Percentiles rank a stretch among this genome's conserved stretches.
Evolutionary conservation across 1,140 invertebrate genomes (phyloP).

Genomic region (Tribolium castaneum): DNA sequence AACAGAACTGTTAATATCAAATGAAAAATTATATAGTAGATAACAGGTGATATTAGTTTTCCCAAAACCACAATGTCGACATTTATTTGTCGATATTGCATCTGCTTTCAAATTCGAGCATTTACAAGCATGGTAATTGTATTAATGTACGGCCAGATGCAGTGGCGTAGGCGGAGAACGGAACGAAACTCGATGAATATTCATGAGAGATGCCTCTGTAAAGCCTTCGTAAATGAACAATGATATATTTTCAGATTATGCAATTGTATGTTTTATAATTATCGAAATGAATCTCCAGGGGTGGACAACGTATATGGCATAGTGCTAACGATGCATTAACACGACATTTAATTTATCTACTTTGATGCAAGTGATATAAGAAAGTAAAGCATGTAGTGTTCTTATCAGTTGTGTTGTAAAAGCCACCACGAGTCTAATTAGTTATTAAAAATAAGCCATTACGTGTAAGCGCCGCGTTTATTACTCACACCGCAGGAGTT

Average conservation of each 20-base stretch:
- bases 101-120: slow-evolving; percentile 29
- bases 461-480: neutral
- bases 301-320: slow-evolving; percentile 10
- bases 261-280: slow-evolving; percentile 46
- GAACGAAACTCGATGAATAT: slow-evolving; percentile 33
- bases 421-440: neutral
- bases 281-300: slow-evolving; percentile 38
- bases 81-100: slow-evolving; percentile 24
- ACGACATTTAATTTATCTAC: slow-evolving; percentile 5
- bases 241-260: slow-evolving; percentile 50
- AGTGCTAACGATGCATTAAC: neutral
- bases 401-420: neutral
- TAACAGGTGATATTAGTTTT: neutral
- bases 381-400: neutral
- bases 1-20: neutral
- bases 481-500: neutral
- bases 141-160: slow-evolving; percentile 37
- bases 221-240: slow-evolving; percentile 41
- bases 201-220: slow-evolving; percentile 25
- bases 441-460: neutral
- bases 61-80: neutral
- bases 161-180: slow-evolving; percentile 28
- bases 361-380: neutral
- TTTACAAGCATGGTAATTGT: slow-evolving; percentile 37
- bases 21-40: neutral